These are phyloP conservation scores for Psammodynastes pulverulentus DNA, from an alignment of 2,113 vertebrate genomes.

Conservation along the genomic window DNA sequence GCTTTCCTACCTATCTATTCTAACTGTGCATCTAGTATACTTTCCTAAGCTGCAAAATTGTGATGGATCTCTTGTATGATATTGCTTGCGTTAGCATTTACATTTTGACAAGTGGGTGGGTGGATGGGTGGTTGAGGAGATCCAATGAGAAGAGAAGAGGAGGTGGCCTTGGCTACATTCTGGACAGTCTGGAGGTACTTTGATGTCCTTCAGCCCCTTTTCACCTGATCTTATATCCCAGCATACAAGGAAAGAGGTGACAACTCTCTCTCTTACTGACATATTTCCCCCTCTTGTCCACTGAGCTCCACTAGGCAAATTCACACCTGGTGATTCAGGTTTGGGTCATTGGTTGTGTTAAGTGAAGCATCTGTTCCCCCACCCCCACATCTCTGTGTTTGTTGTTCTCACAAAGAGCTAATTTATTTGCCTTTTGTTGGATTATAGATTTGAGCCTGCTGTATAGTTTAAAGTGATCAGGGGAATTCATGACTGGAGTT, in stretches of 20 bases:
- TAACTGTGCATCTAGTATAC: not conserved
- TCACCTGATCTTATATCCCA: not conserved
- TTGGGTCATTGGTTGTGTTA: slow-evolving; percentile 2
- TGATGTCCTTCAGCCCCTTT: not conserved
- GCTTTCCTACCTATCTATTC: not conserved
- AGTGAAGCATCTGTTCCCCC: not conserved
- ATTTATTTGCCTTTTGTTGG: slow-evolving; percentile 24
- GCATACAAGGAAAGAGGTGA: not conserved
- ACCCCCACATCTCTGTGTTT: too few relatives aligned
- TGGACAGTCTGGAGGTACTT: not conserved
- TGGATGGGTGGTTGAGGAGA: not conserved
- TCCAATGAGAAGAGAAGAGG: not conserved
- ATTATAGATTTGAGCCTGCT: slow-evolving; percentile 23
- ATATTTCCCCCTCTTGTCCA: not conserved
- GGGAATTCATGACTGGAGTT: slow-evolving; percentile 28
- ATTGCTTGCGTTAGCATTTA: not conserved
- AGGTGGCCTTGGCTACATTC: not conserved
- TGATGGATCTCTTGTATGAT: not conserved
- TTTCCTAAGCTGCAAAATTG: not conserved
- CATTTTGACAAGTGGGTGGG: not conserved
- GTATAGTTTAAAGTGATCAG: not conserved
- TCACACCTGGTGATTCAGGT: not conserved
- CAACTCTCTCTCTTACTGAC: not conserved
- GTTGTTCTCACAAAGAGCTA: not conserved
- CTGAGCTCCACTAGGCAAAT: not conserved